Evolutionary conservation across 2,888 invertebrate genomes (phyloP).

Genomic region (Oscheius sp.): DNA sequence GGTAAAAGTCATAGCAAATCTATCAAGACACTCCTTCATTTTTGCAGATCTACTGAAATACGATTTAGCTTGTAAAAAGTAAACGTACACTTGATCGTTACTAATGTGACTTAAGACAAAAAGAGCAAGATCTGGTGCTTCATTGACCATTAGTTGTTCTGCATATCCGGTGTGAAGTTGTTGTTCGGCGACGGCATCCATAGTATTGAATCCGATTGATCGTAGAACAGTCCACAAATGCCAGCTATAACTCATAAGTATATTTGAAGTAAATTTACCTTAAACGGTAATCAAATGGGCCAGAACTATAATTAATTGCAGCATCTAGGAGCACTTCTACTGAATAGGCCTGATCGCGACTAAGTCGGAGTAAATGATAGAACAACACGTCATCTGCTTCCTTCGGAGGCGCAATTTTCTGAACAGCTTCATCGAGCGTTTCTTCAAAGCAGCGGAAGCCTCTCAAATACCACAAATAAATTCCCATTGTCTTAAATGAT

Average conservation of each 20-base stretch:
- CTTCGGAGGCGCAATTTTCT: constrained; percentile 34
- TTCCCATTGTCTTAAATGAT: constrained; percentile 35
- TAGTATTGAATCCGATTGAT: constrained; percentile 45
- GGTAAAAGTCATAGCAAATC: constrained; percentile 32
- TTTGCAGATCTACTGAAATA: constrained; percentile 8
- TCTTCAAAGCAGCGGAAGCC: constrained; percentile 43
- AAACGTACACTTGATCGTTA: constrained; percentile 45
- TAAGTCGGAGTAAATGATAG: constrained; percentile 34
- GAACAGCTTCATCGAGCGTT: constrained; percentile 31
- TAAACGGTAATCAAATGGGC: constrained; percentile 14
- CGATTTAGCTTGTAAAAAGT: neutral
- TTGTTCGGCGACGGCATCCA: constrained; percentile 43
- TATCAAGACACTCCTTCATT: constrained; percentile 31
- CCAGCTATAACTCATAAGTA: constrained; percentile 39
- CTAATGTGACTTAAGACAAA: constrained; percentile 52
- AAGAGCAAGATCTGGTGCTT: constrained; percentile 39
- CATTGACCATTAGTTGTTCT: constrained; percentile 41
- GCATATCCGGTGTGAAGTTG: constrained; percentile 45
- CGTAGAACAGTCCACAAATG: constrained; percentile 51
- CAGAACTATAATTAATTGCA: neutral
- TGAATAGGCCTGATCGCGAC: constrained; percentile 36
- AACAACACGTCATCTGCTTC: constrained; percentile 34
- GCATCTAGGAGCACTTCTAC: constrained; percentile 46
- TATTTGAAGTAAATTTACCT: constrained; percentile 8
- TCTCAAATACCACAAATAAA: constrained; percentile 48